These are phyloP conservation scores for Neotragus moschatus DNA, from an alignment of 2,113 vertebrate genomes.

Conservation along the genomic window DNA sequence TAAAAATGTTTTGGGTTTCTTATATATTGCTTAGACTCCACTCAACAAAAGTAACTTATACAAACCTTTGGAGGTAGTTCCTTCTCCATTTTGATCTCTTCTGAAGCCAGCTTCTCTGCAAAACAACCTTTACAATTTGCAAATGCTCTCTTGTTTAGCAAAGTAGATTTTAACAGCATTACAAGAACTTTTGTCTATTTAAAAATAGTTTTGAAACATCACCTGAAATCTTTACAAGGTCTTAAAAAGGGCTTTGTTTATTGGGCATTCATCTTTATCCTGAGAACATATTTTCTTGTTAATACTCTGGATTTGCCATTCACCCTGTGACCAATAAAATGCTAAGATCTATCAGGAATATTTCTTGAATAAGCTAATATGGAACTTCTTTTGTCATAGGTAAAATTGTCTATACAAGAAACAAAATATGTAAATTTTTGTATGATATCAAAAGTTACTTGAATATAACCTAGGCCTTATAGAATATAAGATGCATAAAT, in stretches of 20 bases:
- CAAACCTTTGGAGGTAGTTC: background rate
- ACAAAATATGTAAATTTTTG: background rate
- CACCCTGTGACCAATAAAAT: background rate
- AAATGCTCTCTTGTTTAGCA: background rate
- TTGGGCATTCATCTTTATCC: background rate
- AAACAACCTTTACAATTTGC: background rate
- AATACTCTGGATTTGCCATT: background rate
- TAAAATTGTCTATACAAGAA: background rate
- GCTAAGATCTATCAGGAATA: background rate
- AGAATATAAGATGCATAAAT: background rate
- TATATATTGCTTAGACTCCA: background rate
- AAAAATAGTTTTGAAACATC: background rate
- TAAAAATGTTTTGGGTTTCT: background rate
- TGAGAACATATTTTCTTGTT: background rate
- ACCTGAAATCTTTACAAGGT: background rate
- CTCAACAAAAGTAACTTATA: background rate
- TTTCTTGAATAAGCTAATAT: background rate
- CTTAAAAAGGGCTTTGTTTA: background rate
- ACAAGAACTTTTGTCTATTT: background rate
- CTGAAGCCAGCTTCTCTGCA: background rate
- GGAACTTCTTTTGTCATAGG: background rate
- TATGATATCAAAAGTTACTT: background rate
- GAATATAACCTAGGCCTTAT: background rate
- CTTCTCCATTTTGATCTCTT: background rate
- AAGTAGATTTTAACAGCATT: background rate